These are phyloP conservation scores for Papilio machaon DNA, from an alignment of 1,140 invertebrate genomes.

Conservation along the genomic window DNA sequence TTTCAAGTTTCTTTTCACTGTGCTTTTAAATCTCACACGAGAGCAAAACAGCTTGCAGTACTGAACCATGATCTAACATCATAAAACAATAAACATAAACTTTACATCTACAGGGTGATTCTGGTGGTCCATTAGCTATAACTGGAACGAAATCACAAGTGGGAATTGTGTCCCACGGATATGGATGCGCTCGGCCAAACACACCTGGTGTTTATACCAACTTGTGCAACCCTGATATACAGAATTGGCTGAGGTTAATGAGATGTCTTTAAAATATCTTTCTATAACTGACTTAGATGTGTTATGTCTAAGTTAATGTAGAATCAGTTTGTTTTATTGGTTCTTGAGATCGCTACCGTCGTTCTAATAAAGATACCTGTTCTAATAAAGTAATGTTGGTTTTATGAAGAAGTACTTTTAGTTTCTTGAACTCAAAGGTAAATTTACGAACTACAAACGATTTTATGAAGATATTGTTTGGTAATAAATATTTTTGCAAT, in stretches of 20 bases:
- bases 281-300: conserved; percentile 23
- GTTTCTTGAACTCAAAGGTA: no score
- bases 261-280: conserved; percentile 44
- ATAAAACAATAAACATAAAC: no score
- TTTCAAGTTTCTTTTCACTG: neutral
- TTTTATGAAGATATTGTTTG: neutral
- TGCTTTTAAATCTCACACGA: neutral
- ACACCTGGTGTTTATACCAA: conserved; percentile 59
- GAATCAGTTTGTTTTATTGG: neutral
- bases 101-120: conserved; percentile 57
- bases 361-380: neutral
- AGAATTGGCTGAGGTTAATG: conserved; percentile 46
- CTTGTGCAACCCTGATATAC: conserved; percentile 40
- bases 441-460: no score
- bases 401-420: no score
- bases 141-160: conserved; percentile 42
- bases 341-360: neutral
- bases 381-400: no score
- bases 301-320: neutral
- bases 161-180: conserved; percentile 57
- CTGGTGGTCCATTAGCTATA: conserved; percentile 56
- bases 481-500: neutral
- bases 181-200: conserved; percentile 56
- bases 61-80: no score
- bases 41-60: neutral